These are phyloP conservation scores for Papilio demoleus DNA, from an alignment of 2,888 invertebrate species.

Conservation along the genomic window DNA sequence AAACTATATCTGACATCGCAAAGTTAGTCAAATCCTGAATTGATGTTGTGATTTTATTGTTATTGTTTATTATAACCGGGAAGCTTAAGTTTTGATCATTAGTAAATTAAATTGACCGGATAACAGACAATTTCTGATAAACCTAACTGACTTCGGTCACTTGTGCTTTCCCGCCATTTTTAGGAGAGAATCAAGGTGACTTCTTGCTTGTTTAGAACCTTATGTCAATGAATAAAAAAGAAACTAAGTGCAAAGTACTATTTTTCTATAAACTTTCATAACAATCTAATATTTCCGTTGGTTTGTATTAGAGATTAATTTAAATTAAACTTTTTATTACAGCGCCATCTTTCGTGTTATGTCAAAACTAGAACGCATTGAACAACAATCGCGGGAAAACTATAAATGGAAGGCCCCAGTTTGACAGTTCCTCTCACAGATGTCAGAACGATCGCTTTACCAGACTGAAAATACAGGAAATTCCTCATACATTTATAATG, in stretches of 20 bases:
- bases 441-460: slow-evolving; percentile 24
- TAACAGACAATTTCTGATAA: no score
- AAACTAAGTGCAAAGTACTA: no score
- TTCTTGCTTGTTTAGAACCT: no score
- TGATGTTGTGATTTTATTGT: neutral
- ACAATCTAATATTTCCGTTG: neutral
- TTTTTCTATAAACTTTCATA: no score
- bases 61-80: neutral
- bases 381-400: slow-evolving; percentile 1
- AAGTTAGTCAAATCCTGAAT: neutral
- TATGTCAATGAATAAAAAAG: no score
- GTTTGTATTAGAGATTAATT: neutral
- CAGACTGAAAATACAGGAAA: neutral
- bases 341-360: slow-evolving; percentile 31
- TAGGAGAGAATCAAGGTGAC: no score
- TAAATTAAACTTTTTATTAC: neutral
- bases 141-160: no score
- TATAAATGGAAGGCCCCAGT: slow-evolving; percentile 21
- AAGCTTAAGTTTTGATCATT: no score
- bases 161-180: no score
- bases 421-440: slow-evolving; percentile 31
- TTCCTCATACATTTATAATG: neutral
- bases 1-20: slow-evolving; percentile 1
- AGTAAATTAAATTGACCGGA: neutral
- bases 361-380: slow-evolving; percentile 9